Conservation (phyloP, 2,888 invertebrate genomes). For the Meliscaeva auricollis region DNA sequence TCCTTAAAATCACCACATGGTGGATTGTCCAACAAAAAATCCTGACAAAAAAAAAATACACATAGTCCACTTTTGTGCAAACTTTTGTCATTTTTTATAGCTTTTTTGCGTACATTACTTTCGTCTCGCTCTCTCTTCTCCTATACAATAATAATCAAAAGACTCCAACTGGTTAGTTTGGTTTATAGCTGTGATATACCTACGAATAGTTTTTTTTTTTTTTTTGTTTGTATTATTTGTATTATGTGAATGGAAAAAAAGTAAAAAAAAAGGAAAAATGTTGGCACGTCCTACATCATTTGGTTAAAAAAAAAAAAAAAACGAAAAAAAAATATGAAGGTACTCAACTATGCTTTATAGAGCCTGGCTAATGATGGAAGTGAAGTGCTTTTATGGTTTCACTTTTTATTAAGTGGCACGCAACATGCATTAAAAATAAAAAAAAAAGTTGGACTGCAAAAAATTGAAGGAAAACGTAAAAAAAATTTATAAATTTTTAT, state of each 20-base stretch:
- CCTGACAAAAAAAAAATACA: constrained; percentile 51
- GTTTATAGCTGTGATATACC: constrained; percentile 45
- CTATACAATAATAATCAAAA: constrained; percentile 43
- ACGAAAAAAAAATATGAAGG: background rate
- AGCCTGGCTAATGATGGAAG: constrained; percentile 50
- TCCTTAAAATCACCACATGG: constrained; percentile 5
- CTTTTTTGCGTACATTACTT: constrained; percentile 60
- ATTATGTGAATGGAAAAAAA: constrained; percentile 7
- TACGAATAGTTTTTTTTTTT: constrained; percentile 26
- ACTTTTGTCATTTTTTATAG: constrained; percentile 73
- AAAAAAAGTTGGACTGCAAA: background rate
- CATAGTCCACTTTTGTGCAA: constrained; percentile 50
- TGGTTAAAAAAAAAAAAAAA: constrained; percentile 19
- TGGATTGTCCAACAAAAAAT: background rate
- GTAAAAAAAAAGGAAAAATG: constrained; percentile 16
- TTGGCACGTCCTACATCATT: constrained; percentile 49
- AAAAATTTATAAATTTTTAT: background rate
- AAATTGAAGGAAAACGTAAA: background rate
- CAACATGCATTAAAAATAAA: background rate
- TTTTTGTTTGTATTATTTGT: constrained; percentile 9
- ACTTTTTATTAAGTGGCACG: constrained; percentile 51
- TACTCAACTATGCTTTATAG: constrained; percentile 26
- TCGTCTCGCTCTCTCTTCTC: background rate
- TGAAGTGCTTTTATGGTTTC: constrained; percentile 63
- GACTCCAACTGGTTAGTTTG: constrained; percentile 38